phyloP scores from a whole-genome alignment of 2,797 vertebrate genomes.

The Arctocebus calabarensis region DNA sequence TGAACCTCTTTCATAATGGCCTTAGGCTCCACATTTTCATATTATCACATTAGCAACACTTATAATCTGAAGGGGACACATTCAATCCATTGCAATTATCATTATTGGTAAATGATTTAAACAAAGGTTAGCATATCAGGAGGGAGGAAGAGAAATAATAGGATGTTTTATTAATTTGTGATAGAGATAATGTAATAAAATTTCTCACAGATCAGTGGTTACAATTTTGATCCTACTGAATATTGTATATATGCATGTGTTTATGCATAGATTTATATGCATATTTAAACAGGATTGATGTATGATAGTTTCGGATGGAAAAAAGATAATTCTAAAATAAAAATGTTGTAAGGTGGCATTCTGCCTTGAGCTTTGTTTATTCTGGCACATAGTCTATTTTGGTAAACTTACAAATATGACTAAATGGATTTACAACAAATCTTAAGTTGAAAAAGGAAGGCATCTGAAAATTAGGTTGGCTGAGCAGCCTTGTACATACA shows the following conservation, averaged over 20 bases:
- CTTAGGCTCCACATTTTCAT: background rate
- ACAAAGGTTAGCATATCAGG: background rate
- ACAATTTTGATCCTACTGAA: background rate
- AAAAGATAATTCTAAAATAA: background rate
- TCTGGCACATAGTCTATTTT: background rate
- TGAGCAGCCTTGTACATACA: background rate
- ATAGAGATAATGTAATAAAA: background rate
- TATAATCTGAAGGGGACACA: background rate
- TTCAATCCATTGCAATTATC: background rate
- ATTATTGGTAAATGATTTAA: background rate
- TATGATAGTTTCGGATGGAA: background rate
- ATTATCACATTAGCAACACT: background rate
- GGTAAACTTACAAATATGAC: background rate
- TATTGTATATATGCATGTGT: background rate
- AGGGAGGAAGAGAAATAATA: background rate
- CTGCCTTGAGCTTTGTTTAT: background rate
- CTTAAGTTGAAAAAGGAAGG: background rate
- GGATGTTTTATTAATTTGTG: background rate
- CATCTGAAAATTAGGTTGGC: background rate
- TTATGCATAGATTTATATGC: background rate
- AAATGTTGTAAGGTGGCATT: background rate
- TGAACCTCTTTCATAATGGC: background rate
- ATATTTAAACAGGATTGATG: background rate
- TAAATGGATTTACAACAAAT: background rate
- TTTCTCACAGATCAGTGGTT: background rate